Conservation (phyloP, 2,797 vertebrate species). For the Paedocypris micromegethes region DNA sequence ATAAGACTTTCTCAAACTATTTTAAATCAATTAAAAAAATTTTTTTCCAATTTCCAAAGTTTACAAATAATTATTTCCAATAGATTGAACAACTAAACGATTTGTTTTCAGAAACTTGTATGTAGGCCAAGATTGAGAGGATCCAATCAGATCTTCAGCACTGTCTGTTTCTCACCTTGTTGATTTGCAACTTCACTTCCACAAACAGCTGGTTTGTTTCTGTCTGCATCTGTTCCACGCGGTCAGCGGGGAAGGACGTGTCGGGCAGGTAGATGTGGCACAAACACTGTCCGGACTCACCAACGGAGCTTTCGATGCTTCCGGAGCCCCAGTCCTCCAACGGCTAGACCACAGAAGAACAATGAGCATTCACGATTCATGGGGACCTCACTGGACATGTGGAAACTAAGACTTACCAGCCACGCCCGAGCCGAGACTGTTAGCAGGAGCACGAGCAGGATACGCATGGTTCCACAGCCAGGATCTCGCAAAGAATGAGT, state of each 20-base stretch:
- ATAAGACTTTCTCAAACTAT: too few relatives aligned
- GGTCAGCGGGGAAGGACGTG: conserved; percentile 74
- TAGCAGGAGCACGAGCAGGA: conserved; percentile 44
- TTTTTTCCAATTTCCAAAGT: too few relatives aligned
- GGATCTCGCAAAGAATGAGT: conserved; percentile 36
- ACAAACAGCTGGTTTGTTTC: conserved; percentile 55
- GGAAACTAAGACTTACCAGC: conserved; percentile 51
- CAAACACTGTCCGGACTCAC: conserved; percentile 67
- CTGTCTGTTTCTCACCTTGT: conserved; percentile 47
- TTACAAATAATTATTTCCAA: too few relatives aligned
- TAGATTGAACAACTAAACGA: too few relatives aligned
- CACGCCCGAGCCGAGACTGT: conserved; percentile 53
- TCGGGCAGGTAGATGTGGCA: conserved; percentile 78
- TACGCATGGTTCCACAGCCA: conserved; percentile 44
- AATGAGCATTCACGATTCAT: not conserved
- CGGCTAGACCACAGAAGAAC: conserved; percentile 43
- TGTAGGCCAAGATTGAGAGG: too few relatives aligned
- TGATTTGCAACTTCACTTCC: conserved; percentile 60
- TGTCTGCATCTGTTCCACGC: conserved; percentile 64
- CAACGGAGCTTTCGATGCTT: conserved; percentile 69
- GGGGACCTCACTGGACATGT: not conserved
- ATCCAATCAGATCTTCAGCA: not conserved
- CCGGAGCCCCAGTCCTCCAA: conserved; percentile 59
- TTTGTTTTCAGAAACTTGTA: too few relatives aligned
- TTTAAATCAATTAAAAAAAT: too few relatives aligned